These are phyloP conservation scores for Orgyia antiqua DNA, from an alignment of 2,888 invertebrate genomes.

Conservation along the genomic window DNA sequence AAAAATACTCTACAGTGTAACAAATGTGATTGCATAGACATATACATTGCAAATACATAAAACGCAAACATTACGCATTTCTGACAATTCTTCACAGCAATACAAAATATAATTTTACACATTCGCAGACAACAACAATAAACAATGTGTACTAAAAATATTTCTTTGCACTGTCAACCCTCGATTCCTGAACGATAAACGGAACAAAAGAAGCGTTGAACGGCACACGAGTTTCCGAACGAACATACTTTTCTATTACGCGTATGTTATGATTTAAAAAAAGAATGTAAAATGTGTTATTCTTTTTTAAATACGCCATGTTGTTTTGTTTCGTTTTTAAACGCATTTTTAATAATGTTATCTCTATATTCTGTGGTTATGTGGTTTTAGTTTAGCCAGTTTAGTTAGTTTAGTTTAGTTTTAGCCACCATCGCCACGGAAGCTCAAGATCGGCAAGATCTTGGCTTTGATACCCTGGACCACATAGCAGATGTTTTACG, in stretches of 20 bases:
- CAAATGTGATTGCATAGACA: not conserved
- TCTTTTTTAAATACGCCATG: too few species aligned
- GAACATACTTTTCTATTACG: conserved; percentile 29
- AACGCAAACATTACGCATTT: conserved; percentile 1
- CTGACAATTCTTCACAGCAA: not conserved
- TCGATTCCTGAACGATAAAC: conserved; percentile 25
- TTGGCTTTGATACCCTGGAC: too few species aligned
- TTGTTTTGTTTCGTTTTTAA: too few species aligned
- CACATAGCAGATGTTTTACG: too few species aligned
- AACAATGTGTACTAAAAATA: conserved; percentile 27
- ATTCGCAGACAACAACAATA: conserved; percentile 21
- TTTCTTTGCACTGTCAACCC: conserved; percentile 26
- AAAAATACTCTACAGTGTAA: not conserved
- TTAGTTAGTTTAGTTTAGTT: too few species aligned
- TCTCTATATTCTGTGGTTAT: too few species aligned
- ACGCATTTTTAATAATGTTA: too few species aligned
- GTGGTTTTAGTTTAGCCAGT: too few species aligned
- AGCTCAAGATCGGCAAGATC: too few species aligned
- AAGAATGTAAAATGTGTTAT: conserved; percentile 4
- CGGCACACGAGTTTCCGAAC: conserved; percentile 24
- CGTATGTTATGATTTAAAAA: conserved; percentile 13
- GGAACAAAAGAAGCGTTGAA: conserved; percentile 26
- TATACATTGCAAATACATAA: not conserved
- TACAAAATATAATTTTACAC: conserved; percentile 5
- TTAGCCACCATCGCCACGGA: too few species aligned